Percentiles rank a stretch among this genome's conserved stretches.
These are phyloP conservation scores for Lonchura striata DNA, from an alignment of 2,113 vertebrate species.

Conservation along the genomic window DNA sequence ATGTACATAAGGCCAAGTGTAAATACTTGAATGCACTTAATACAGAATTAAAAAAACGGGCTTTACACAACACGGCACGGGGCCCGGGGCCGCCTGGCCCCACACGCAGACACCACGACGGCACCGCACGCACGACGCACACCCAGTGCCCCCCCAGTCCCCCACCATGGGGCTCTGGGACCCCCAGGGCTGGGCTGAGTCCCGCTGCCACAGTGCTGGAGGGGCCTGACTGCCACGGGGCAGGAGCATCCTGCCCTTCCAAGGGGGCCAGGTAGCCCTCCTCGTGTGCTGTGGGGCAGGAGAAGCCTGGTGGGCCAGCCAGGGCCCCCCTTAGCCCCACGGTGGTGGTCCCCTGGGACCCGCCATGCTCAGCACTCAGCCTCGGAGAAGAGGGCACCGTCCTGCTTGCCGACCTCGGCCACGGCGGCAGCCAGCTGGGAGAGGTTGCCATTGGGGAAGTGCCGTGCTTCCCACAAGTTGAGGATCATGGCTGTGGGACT, in stretches of 20 bases:
- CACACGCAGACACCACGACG: conserved; percentile 73
- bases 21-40: conserved; percentile 84
- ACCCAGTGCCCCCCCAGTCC: conserved; percentile 57
- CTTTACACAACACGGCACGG: conserved; percentile 74
- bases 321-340: neutral
- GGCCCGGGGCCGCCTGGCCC: conserved; percentile 50
- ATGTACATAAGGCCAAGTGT: conserved; percentile 87
- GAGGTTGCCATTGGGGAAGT: conserved; percentile 97
- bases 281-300: neutral
- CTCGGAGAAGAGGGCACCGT: conserved; percentile 93
- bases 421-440: conserved; percentile 93
- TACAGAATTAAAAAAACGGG: conserved; percentile 84
- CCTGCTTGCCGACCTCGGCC: conserved; percentile 96
- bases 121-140: conserved; percentile 77
- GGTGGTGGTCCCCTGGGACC: neutral
- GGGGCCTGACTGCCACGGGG: neutral
- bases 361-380: conserved; percentile 86
- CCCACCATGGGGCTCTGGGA: neutral
- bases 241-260: neutral
- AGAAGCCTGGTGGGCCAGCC: neutral
- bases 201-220: fast-evolving
- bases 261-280: neutral
- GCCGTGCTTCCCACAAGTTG: conserved; percentile 96
- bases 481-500: conserved; percentile 97
- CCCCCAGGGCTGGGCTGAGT: neutral